phyloP scores from a whole-genome alignment of 2,888 invertebrate species.

The Drosophila neotestacea region DNA sequence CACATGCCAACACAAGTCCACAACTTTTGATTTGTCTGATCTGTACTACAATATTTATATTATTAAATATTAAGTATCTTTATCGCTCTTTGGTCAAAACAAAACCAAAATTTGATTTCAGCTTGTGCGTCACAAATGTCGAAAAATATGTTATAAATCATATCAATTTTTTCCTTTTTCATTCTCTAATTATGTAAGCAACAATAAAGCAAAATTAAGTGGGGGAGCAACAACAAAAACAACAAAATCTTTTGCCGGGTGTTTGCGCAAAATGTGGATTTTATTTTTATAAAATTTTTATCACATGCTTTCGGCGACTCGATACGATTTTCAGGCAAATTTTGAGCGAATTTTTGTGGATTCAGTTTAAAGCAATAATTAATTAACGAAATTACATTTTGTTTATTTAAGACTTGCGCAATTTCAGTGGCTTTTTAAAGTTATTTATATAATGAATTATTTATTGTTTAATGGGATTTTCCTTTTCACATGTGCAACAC shows the following conservation, averaged over 20 bases:
- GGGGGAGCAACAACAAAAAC: slow-evolving; percentile 6
- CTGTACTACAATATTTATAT: background rate
- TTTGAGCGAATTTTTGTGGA: slow-evolving; percentile 3
- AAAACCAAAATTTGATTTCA: slow-evolving; percentile 13
- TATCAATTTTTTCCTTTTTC: slow-evolving; percentile 9
- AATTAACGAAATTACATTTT: slow-evolving; percentile 15
- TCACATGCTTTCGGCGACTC: slow-evolving; percentile 17
- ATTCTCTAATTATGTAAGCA: slow-evolving; percentile 16
- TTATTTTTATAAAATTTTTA: slow-evolving; percentile 21
- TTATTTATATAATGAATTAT: slow-evolving; percentile 8
- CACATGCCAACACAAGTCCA: slow-evolving; percentile 10
- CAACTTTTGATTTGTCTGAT: slow-evolving; percentile 7
- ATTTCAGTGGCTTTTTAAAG: slow-evolving; percentile 7
- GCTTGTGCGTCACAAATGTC: slow-evolving; percentile 28
- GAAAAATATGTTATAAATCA: slow-evolving; percentile 26
- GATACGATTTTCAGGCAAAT: slow-evolving; percentile 26
- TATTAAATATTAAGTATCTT: background rate
- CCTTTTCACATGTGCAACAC: slow-evolving; percentile 5
- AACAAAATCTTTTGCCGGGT: slow-evolving; percentile 17
- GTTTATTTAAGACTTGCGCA: slow-evolving; percentile 17
- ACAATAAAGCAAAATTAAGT: slow-evolving; percentile 10
- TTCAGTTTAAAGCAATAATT: slow-evolving; percentile 10
- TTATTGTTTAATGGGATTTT: slow-evolving; percentile 6
- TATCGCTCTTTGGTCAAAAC: slow-evolving; percentile 11
- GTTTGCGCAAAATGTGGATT: slow-evolving; percentile 17